Conservation (phyloP, 2,888 invertebrate genomes). For the Dinocampus coccinellae region DNA sequence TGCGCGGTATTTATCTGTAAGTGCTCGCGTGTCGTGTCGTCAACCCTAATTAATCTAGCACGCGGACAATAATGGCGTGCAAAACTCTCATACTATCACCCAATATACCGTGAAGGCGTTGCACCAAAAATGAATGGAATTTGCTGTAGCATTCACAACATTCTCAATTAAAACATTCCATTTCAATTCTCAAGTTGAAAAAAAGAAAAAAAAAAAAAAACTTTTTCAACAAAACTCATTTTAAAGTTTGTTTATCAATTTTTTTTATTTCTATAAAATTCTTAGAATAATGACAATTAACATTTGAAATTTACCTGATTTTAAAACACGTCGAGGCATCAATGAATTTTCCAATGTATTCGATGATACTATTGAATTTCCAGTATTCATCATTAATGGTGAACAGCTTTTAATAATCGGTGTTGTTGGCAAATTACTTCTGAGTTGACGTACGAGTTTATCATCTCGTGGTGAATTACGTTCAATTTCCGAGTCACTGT, state of each 20-base stretch:
- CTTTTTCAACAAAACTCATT: conserved; percentile 18
- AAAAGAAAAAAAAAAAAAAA: neutral
- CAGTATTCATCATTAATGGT: conserved; percentile 25
- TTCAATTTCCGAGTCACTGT: conserved; percentile 74
- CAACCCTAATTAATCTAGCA: conserved; percentile 31
- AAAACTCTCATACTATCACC: conserved; percentile 36
- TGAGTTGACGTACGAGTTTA: conserved; percentile 62
- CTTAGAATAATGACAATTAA: neutral
- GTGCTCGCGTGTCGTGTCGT: conserved; percentile 31
- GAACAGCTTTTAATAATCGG: conserved; percentile 62
- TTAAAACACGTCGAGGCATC: conserved; percentile 55
- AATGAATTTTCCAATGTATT: conserved; percentile 46
- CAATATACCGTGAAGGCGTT: conserved; percentile 36
- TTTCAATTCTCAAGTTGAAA: neutral
- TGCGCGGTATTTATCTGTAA: conserved; percentile 6
- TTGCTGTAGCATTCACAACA: conserved; percentile 13
- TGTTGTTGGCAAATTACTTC: conserved; percentile 63
- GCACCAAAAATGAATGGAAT: conserved; percentile 27
- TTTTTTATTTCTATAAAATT: neutral
- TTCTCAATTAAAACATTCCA: conserved; percentile 26
- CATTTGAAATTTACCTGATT: conserved; percentile 58
- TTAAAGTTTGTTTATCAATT: neutral
- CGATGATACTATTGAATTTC: conserved; percentile 14
- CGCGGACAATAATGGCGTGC: conserved; percentile 27
- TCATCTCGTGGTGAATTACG: conserved; percentile 60